Base-by-base conservation (phyloP, 2,797 vertebrate genomes). In the Tenualosa thibaudeaui region DNA sequence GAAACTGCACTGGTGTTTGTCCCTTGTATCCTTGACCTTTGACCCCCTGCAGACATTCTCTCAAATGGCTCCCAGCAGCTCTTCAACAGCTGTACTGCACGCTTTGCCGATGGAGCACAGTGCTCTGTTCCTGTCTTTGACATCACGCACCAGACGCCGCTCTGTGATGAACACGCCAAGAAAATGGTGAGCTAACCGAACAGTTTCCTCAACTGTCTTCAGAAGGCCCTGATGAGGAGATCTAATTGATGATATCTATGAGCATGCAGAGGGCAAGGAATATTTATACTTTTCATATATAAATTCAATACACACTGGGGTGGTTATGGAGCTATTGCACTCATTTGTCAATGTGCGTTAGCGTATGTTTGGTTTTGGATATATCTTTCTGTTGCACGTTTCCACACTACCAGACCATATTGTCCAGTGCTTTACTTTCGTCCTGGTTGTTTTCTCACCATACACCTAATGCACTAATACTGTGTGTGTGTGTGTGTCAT, bases 111-210 rank as follows among this genome's bases (percentile, higher is more conserved):
- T 81, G 98, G 98, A 84, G 98, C 99, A 86, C 98, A 99, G 94
- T 99, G 98, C 90, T 97, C 98, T 84, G 95, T 99, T 93, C 98
- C 98, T 1, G 98, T 99, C 92, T 99, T 99, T 91, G 98, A 99
- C 93, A 98, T 99, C 92, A 99, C 97, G 19, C 98, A 99, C 93
- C 98, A 99, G 95, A 99, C 98, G 24, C 98, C 98, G 88, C 96
- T 99, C 90, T 99, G 98, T 1, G 98, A 99, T 94, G 98, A 99
- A 94, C 98, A 99, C 94, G 98, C 98, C 96, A 98, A 99, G 97
- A 99, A 99, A 95, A 99, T 99, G 98, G 98, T 99, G 90, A 93
- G 96, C 91, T 71, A 13, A n/a, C 40, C 2, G 2, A 31, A 9
- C 62, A 68, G 62, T 17, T 19, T 75, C 68, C 31, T 40, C 31